Evolutionary conservation across 37 sponge, comb jelly and placozoan species (phyloP), one percentile per base, ranked within the genome.

Genomic region (Bolinopsis microptera): DNA sequence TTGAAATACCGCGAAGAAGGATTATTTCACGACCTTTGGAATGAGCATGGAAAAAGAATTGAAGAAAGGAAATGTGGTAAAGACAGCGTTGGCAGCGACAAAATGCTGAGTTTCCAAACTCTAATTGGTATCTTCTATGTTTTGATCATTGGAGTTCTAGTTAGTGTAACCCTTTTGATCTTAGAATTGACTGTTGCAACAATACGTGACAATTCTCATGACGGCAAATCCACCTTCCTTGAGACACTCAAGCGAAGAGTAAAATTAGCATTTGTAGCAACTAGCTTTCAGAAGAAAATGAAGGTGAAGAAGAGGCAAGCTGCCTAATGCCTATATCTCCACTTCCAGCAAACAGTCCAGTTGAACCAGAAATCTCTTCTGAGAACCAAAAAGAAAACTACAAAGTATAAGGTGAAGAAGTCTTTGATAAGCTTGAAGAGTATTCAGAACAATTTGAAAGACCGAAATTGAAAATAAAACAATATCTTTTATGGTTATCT

Each of bases 41-140:
- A 86, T 3, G 30, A 39, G 8, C 13, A 24, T 35, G 90, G 90
- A 41, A 86, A 28, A 27, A 48, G 61, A 48, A 48, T 48, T 48
- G 61, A 34, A 23, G 48, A 28, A 9, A 38, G 61, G 3, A 86
- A 41, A 0, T 86, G 90, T 86, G 90, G 61, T 9, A 40, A 27
- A 0, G 90, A 77, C 80, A 86, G 39, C 30, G 35, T 86, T 27
- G 90, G 90, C 0, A 86, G 39, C 26, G 90, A 86, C 41, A 86
- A 86, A 25, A 39, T 0, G 0, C 61, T 86, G n/a, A n/a, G 24
- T 24, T 28, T 86, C 40, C 27, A 38, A 18, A 86, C 90, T 5
- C 61, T 86, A 26, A 24, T 41, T 0, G 90, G 90, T 30, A 86
- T 86, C n/a, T 86, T 86, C 90, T 86, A 40, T 30, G 26, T 86